A percentile compares a stretch with the other conserved stretches of the same genome.
phyloP scores from a whole-genome alignment of 2,113 vertebrate species.

The Cercopithecus mona region DNA sequence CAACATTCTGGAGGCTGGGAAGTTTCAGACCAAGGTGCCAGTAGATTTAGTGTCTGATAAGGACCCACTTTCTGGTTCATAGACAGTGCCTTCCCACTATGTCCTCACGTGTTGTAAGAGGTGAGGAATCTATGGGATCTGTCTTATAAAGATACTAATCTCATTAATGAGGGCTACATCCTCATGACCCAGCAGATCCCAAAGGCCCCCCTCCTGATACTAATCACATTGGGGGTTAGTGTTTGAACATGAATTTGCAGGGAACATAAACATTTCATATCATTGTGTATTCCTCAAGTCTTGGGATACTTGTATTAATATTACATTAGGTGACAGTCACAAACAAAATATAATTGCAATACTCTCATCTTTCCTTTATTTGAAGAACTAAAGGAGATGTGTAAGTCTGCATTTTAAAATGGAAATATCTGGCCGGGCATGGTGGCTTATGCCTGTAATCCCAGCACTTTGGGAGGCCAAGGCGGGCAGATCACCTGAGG shows the following conservation, averaged over 20 bases:
- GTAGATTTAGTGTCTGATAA: not conserved
- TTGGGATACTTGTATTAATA: not conserved
- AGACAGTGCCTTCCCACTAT: not conserved
- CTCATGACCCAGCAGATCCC: not conserved
- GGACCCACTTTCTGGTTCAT: not conserved
- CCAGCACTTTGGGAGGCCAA: too few relatives aligned
- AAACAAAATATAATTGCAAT: not conserved
- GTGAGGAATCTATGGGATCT: not conserved
- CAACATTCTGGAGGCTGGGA: not conserved
- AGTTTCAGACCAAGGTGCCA: not conserved
- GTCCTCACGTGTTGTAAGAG: not conserved
- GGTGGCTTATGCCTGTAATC: too few relatives aligned
- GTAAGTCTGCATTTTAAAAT: conserved; percentile 20
- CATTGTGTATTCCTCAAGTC: not conserved
- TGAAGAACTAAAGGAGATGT: not conserved
- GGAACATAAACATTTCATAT: not conserved
- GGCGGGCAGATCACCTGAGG: too few relatives aligned
- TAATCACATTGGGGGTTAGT: not conserved
- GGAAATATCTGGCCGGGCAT: too few relatives aligned
- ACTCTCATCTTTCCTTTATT: conserved; percentile 19
- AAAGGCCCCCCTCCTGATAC: not conserved
- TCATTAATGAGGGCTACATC: not conserved
- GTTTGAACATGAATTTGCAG: not conserved
- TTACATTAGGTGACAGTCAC: not conserved
- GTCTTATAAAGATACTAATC: not conserved